Evolutionary conservation across 92 coral and sea anemone genomes (phyloP).

Genomic region (Epizoanthus rinbou): DNA sequence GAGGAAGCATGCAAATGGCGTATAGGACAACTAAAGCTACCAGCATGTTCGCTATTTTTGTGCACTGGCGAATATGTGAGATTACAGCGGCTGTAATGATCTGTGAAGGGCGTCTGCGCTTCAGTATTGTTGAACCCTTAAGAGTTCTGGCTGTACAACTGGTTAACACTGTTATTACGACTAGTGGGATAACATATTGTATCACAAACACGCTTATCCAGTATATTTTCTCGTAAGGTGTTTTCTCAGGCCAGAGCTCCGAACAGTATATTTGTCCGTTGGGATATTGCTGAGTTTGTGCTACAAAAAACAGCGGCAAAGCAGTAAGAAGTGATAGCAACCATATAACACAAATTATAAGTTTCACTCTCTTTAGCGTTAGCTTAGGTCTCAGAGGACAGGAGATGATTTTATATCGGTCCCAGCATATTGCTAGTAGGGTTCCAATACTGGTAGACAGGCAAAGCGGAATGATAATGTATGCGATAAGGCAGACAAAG

Average conservation of each 20-base stretch:
- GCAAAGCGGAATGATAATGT: conserved; percentile 82
- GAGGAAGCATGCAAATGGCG: conserved; percentile 86
- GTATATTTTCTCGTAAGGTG: conserved; percentile 63
- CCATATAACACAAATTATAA: conserved; percentile 83
- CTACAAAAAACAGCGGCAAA: conserved; percentile 63
- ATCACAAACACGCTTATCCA: conserved; percentile 84
- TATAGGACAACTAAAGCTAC: conserved; percentile 77
- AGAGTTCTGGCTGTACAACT: conserved; percentile 55
- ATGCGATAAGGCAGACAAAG: conserved; percentile 79
- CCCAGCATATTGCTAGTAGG: conserved; percentile 81
- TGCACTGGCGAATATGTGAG: conserved; percentile 74
- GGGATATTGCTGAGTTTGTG: conserved; percentile 55
- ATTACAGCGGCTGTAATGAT: conserved; percentile 65
- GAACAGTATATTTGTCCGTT: conserved; percentile 76
- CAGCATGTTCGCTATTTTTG: conserved; percentile 83
- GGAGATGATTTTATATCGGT: conserved; percentile 79
- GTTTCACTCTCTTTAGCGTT: conserved; percentile 55
- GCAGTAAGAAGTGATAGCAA: conserved; percentile 59
- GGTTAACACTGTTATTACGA: conserved; percentile 63
- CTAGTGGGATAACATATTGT: conserved; percentile 82
- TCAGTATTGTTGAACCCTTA: conserved; percentile 44
- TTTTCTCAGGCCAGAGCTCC: conserved; percentile 63
- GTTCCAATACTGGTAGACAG: conserved; percentile 80
- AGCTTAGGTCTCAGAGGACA: conserved; percentile 76
- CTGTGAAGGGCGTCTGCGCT: conserved; percentile 50